Percentiles rank a stretch among this genome's conserved stretches.
Conservation (phyloP, 1,140 invertebrate genomes). For the Zeugodacus cucurbitae region DNA sequence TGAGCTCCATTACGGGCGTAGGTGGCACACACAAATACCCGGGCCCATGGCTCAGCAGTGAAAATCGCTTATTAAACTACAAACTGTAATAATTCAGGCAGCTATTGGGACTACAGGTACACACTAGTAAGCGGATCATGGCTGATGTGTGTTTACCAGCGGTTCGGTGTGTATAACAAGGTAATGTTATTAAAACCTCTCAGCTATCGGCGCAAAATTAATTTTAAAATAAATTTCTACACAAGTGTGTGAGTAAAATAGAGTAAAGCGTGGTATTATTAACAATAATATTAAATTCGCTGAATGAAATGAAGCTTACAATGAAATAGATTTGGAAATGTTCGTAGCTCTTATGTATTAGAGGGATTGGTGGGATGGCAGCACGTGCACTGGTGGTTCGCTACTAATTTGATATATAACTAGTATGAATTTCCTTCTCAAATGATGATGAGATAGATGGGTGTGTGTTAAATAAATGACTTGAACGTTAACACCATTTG, state of each 20-base stretch:
- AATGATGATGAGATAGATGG: too few relatives aligned
- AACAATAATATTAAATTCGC: too few relatives aligned
- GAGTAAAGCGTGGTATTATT: too few relatives aligned
- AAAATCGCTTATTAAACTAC: constrained; percentile 7
- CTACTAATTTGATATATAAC: too few relatives aligned
- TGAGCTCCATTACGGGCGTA: background rate
- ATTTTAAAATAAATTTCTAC: background rate
- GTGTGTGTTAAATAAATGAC: too few relatives aligned
- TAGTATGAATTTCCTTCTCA: too few relatives aligned
- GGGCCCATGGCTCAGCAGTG: background rate
- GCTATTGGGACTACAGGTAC: background rate
- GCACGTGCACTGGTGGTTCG: too few relatives aligned
- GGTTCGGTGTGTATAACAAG: background rate
- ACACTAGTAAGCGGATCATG: background rate
- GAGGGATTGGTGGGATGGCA: too few relatives aligned
- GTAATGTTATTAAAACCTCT: background rate
- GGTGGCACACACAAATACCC: background rate
- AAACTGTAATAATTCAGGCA: background rate
- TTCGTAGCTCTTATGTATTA: too few relatives aligned
- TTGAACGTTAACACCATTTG: too few relatives aligned
- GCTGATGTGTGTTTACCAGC: background rate
- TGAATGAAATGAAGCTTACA: too few relatives aligned
- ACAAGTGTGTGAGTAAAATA: background rate
- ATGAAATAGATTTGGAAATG: too few relatives aligned
- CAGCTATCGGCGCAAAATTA: background rate